These are phyloP conservation scores for Latrodectus geometricus DNA, from an alignment of 1,140 invertebrate genomes.

Conservation along the genomic window DNA sequence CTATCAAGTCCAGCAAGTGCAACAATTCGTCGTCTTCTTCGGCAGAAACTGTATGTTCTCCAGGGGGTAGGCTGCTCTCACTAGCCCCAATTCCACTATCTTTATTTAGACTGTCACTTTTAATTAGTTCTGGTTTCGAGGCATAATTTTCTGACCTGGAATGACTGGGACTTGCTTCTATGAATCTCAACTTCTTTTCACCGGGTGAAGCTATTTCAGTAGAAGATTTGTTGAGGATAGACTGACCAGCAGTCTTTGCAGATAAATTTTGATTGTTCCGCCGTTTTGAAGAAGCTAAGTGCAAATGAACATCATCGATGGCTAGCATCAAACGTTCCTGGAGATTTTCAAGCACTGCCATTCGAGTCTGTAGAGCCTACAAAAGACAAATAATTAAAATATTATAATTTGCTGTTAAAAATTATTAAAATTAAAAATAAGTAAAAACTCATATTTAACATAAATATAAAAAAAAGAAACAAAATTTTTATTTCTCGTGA, in stretches of 20 bases:
- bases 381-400: slow-evolving; percentile 1
- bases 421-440: neutral
- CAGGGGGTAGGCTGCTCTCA: slow-evolving; percentile 10
- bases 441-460: neutral
- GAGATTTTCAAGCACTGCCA: slow-evolving; percentile 54
- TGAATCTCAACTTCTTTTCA: slow-evolving; percentile 34
- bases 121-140: slow-evolving; percentile 9
- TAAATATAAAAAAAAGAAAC: too few relatives aligned
- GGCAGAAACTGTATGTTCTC: neutral
- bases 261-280: neutral
- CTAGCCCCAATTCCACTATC: slow-evolving; percentile 33
- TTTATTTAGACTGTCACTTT: slow-evolving; percentile 54
- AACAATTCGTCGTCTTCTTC: slow-evolving; percentile 51
- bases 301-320: slow-evolving; percentile 42
- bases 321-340: slow-evolving; percentile 57
- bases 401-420: neutral
- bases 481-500: too few relatives aligned
- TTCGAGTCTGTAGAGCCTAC: slow-evolving; percentile 53
- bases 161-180: neutral
- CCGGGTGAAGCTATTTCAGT: neutral
- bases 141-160: neutral
- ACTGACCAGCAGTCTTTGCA: neutral
- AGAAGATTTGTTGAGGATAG: neutral
- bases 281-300: slow-evolving; percentile 28
- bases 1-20: slow-evolving; percentile 45